Percentiles rank a stretch among this genome's conserved stretches.
Evolutionary conservation across 2,888 invertebrate genomes (phyloP).

Genomic region (Cerastis rubricosa): DNA sequence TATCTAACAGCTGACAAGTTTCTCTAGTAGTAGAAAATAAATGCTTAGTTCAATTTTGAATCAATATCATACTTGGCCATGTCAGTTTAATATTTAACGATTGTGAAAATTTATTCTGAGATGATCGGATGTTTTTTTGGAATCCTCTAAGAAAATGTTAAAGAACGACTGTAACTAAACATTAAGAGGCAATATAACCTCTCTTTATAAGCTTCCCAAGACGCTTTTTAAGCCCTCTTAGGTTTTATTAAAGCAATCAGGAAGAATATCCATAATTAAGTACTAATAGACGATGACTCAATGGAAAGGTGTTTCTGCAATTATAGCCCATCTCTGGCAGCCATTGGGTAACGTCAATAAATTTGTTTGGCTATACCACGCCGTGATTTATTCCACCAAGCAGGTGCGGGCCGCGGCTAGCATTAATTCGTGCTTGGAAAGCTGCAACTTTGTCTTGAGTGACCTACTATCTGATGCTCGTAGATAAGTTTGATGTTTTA

Average conservation of each 20-base stretch:
- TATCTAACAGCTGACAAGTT: background rate
- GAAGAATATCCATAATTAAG: conserved; percentile 8
- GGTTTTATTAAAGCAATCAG: background rate
- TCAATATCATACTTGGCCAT: background rate
- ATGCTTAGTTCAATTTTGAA: background rate
- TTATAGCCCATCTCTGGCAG: conserved; percentile 39
- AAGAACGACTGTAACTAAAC: background rate
- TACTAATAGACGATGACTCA: conserved; percentile 28
- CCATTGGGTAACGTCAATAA: conserved; percentile 49
- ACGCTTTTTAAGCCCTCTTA: background rate
- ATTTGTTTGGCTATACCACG: conserved; percentile 34
- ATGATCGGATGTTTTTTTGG: background rate
- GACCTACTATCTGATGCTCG: conserved; percentile 58
- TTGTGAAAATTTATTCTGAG: background rate
- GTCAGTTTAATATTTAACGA: background rate
- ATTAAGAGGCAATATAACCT: background rate
- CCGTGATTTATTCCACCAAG: conserved; percentile 63
- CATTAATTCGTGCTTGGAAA: conserved; percentile 72
- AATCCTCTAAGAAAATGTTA: background rate
- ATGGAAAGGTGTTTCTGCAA: conserved; percentile 41
- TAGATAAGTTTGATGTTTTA: conserved; percentile 26
- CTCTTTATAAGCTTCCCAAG: no score
- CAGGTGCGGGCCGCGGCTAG: conserved; percentile 58
- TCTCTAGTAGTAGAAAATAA: background rate
- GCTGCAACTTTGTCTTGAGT: conserved; percentile 57